These are phyloP conservation scores for Muscidifurax raptorellus DNA, from an alignment of 1,140 invertebrate genomes.

Conservation along the genomic window DNA sequence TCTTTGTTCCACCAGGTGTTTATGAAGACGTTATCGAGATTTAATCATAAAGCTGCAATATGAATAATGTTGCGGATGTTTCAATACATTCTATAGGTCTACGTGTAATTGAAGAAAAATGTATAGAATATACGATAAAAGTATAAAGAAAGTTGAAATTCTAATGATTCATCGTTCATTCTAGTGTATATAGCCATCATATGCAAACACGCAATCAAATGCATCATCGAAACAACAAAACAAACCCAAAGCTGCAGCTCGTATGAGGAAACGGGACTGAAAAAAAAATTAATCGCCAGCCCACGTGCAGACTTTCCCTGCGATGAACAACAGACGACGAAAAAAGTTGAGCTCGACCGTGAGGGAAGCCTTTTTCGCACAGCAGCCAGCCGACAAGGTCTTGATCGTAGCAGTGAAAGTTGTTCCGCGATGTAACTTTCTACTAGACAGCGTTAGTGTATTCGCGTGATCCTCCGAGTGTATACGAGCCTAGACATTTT, in stretches of 20 bases:
- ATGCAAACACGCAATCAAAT: not conserved
- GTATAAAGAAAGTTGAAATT: too few relatives aligned
- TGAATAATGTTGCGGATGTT: too few relatives aligned
- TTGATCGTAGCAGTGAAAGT: slow-evolving; percentile 45
- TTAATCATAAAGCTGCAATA: too few relatives aligned
- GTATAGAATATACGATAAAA: too few relatives aligned
- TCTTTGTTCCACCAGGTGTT: not conserved
- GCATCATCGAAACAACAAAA: too few relatives aligned
- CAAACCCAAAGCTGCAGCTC: not conserved
- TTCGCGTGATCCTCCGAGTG: slow-evolving; percentile 52
- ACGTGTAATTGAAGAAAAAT: too few relatives aligned
- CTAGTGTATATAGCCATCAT: not conserved
- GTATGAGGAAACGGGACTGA: not conserved
- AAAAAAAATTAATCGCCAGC: not conserved
- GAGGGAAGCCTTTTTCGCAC: slow-evolving; percentile 47
- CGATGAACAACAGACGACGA: not conserved
- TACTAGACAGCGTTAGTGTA: slow-evolving; percentile 36
- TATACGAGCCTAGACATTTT: not conserved
- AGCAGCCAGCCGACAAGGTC: slow-evolving; percentile 36
- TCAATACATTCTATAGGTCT: too few relatives aligned
- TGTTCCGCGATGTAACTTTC: slow-evolving; percentile 45
- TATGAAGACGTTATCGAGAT: not conserved
- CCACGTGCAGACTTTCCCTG: slow-evolving; percentile 19
- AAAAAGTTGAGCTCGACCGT: slow-evolving; percentile 42
- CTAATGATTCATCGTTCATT: not conserved